Percentiles rank a stretch among this genome's conserved stretches.
Conservation (phyloP, 1,140 invertebrate genomes). For the Maniola jurtina region DNA sequence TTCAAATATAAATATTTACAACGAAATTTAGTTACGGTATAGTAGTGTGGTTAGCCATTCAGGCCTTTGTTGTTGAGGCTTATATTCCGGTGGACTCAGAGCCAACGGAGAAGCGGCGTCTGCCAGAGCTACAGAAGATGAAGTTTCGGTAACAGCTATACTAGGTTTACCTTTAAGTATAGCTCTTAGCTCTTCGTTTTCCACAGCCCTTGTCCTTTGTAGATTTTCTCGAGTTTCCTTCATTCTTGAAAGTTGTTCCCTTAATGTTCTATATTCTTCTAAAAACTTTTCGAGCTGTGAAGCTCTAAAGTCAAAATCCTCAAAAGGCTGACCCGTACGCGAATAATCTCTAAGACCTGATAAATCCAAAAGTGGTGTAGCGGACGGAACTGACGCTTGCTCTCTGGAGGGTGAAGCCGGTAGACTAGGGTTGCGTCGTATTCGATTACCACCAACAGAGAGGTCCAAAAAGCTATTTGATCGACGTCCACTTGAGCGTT, state of each 20-base stretch:
- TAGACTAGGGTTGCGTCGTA: slow-evolving; percentile 66
- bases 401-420: slow-evolving; percentile 70
- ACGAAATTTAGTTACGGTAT: slow-evolving; percentile 64
- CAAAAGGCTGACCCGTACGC: slow-evolving; percentile 69
- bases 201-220: slow-evolving; percentile 74
- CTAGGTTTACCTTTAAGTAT: slow-evolving; percentile 80
- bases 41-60: slow-evolving; percentile 72
- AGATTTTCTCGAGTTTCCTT: slow-evolving; percentile 86
- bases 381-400: slow-evolving; percentile 66
- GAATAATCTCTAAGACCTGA: slow-evolving; percentile 73
- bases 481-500: slow-evolving; percentile 53
- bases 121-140: slow-evolving; percentile 65
- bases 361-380: slow-evolving; percentile 79
- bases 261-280: slow-evolving; percentile 86
- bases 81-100: slow-evolving; percentile 75
- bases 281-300: slow-evolving; percentile 87
- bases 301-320: slow-evolving; percentile 85
- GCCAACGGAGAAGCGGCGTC: slow-evolving; percentile 74
- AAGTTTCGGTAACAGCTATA: slow-evolving; percentile 76
- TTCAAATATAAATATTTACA: slow-evolving; percentile 67
- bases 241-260: slow-evolving; percentile 87
- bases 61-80: slow-evolving; percentile 74
- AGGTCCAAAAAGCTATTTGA: slow-evolving; percentile 81
- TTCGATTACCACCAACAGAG: slow-evolving; percentile 59
- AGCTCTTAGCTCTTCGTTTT: slow-evolving; percentile 74